A percentile compares a stretch with the other conserved stretches of the same genome.
phyloP scores from a whole-genome alignment of 2,888 invertebrate genomes.

The Eudemis profundana region DNA sequence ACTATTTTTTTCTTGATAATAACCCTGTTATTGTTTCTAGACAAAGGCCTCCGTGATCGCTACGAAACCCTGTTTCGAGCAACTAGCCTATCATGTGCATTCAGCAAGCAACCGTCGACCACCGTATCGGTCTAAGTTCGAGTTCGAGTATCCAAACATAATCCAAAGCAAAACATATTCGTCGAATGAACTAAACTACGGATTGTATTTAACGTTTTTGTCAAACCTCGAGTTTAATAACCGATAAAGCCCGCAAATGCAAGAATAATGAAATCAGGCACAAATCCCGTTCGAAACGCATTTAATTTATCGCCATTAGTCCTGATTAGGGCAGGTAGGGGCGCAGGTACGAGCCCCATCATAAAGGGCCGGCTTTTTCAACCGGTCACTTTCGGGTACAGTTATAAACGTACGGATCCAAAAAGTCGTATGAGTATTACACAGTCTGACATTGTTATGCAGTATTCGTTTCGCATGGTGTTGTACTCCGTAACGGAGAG shows the following conservation, averaged over 20 bases:
- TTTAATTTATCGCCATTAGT: conserved; percentile 77
- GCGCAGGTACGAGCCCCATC: conserved; percentile 62
- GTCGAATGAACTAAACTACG: too few species aligned
- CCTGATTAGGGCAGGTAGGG: conserved; percentile 76
- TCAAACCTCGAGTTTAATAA: conserved; percentile 46
- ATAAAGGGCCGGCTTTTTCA: conserved; percentile 72
- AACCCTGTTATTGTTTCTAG: conserved; percentile 20
- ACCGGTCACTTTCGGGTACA: conserved; percentile 73
- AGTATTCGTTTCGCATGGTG: conserved; percentile 4
- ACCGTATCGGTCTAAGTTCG: not conserved
- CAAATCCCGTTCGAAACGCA: conserved; percentile 69
- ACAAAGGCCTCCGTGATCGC: conserved; percentile 31
- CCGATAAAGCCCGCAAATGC: conserved; percentile 62
- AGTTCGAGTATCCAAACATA: not conserved
- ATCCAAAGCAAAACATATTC: too few species aligned
- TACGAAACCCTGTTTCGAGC: not conserved
- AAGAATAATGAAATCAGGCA: conserved; percentile 72
- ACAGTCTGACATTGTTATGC: conserved; percentile 3
- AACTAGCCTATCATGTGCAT: not conserved
- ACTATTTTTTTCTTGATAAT: conserved; percentile 12
- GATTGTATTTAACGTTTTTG: conserved; percentile 4
- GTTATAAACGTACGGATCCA: conserved; percentile 62
- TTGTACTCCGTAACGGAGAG: conserved; percentile 1
- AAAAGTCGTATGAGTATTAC: conserved; percentile 1
- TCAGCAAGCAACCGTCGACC: not conserved